phyloP scores from a whole-genome alignment of 2,113 vertebrate genomes.

The Urocolius indicus region DNA sequence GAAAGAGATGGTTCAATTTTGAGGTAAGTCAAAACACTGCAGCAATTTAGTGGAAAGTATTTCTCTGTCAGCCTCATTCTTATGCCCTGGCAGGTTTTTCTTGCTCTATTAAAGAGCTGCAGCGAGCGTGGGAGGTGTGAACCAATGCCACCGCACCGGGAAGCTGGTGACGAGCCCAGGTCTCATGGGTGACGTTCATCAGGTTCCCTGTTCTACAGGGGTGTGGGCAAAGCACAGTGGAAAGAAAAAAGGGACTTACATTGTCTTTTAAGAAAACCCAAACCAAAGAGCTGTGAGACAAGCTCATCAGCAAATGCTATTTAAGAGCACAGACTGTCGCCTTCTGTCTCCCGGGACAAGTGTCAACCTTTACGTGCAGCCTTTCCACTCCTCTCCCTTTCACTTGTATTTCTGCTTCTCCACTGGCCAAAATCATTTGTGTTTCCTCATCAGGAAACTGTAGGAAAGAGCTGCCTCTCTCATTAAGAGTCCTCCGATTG shows the following conservation, averaged over 20 bases:
- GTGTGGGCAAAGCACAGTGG: neutral
- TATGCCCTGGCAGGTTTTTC: neutral
- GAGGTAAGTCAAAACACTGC: neutral
- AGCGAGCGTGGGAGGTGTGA: slow-evolving; percentile 58
- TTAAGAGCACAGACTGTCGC: neutral
- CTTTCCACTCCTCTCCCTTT: neutral
- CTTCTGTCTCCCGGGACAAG: neutral
- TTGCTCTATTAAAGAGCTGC: neutral
- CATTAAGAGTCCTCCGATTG: no score
- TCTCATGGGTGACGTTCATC: slow-evolving; percentile 5
- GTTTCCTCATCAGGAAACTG: accelerated
- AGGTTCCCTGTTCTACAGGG: neutral
- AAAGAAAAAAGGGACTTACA: slow-evolving; percentile 25
- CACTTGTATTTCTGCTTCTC: neutral
- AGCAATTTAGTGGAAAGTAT: slow-evolving; percentile 30
- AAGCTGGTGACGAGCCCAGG: slow-evolving; percentile 10
- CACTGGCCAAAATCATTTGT: neutral
- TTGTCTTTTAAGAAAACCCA: slow-evolving; percentile 7
- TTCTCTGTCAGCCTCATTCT: neutral
- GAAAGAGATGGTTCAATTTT: neutral
- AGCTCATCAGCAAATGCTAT: neutral
- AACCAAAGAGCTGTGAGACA: slow-evolving; percentile 3
- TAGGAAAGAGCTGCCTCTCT: neutral
- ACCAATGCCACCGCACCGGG: neutral
- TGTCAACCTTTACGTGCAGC: slow-evolving; percentile 7